A percentile compares a stretch with the other conserved stretches of the same genome.
These are phyloP conservation scores for Luperina nickerlii DNA, from an alignment of 2,888 invertebrate species.

Conservation along the genomic window DNA sequence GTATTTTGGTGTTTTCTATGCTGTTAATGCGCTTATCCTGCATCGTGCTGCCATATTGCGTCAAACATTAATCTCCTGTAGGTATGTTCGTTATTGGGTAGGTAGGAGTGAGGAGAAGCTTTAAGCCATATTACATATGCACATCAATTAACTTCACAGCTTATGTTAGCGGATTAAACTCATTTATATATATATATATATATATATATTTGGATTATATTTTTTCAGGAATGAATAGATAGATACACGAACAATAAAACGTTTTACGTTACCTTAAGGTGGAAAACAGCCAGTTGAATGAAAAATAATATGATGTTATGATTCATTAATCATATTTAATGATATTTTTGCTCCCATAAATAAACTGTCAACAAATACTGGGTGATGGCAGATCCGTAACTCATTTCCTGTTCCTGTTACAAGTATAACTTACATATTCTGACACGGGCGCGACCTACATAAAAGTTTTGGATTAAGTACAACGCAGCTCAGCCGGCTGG, in stretches of 20 bases:
- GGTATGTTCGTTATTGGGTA: constrained; percentile 27
- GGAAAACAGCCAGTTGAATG: background rate
- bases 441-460: constrained; percentile 78
- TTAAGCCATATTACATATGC: constrained; percentile 25
- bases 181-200: background rate
- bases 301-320: constrained; percentile 11
- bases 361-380: constrained; percentile 72
- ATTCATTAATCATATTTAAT: constrained; percentile 39
- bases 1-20: constrained; percentile 29
- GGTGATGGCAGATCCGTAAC: constrained; percentile 69
- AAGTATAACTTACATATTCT: constrained; percentile 61
- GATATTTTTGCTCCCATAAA: constrained; percentile 63
- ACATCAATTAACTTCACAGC: constrained; percentile 20
- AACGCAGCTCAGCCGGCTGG: constrained; percentile 72
- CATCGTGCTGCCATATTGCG: constrained; percentile 38
- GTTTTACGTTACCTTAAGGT: background rate
- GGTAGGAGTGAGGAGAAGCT: constrained; percentile 16
- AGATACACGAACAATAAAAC: background rate
- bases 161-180: background rate
- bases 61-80: constrained; percentile 39
- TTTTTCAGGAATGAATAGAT: background rate
- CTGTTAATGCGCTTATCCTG: constrained; percentile 63
- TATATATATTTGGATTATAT: background rate
- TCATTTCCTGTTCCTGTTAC: constrained; percentile 66
- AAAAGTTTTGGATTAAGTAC: constrained; percentile 75